phyloP scores from a whole-genome alignment of 2,888 invertebrate genomes.

The Prosapia bicincta region DNA sequence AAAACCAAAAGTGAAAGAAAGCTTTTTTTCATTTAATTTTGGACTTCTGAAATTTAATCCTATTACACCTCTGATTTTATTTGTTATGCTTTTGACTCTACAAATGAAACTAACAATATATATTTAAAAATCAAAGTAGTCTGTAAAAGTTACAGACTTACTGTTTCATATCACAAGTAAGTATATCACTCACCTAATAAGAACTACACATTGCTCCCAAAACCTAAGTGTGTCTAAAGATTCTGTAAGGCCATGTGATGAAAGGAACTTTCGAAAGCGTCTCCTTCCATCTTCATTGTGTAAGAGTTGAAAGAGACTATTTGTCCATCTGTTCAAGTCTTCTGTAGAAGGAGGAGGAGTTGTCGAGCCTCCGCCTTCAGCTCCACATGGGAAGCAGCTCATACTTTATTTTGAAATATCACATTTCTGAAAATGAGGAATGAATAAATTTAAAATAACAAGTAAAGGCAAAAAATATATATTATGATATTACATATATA shows the following conservation, averaged over 20 bases:
- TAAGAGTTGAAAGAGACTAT: slow-evolving; percentile 30
- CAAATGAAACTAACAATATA: too few species aligned
- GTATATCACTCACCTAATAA: neutral
- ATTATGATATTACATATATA: too few species aligned
- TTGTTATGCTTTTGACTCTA: too few species aligned
- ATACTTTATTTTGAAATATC: neutral
- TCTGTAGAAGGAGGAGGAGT: slow-evolving; percentile 25
- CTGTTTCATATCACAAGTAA: too few species aligned
- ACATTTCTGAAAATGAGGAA: neutral
- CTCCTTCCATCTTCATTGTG: slow-evolving; percentile 31
- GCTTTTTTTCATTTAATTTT: too few species aligned
- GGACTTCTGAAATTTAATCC: too few species aligned
- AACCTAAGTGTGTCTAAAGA: slow-evolving; percentile 31
- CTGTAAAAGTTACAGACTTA: too few species aligned
- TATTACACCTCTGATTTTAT: too few species aligned
- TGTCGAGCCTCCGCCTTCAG: slow-evolving; percentile 24
- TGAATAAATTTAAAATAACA: too few species aligned
- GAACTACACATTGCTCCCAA: slow-evolving; percentile 33
- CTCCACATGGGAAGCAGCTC: slow-evolving; percentile 29
- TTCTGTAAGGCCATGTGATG: slow-evolving; percentile 29
- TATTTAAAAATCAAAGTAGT: too few species aligned
- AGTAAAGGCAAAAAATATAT: too few species aligned
- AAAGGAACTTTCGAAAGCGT: slow-evolving; percentile 32
- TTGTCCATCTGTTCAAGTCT: slow-evolving; percentile 34
- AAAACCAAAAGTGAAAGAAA: too few species aligned